Evolutionary conservation across 2,888 invertebrate genomes (phyloP).

Genomic region (Brachyopa scutellaris): DNA sequence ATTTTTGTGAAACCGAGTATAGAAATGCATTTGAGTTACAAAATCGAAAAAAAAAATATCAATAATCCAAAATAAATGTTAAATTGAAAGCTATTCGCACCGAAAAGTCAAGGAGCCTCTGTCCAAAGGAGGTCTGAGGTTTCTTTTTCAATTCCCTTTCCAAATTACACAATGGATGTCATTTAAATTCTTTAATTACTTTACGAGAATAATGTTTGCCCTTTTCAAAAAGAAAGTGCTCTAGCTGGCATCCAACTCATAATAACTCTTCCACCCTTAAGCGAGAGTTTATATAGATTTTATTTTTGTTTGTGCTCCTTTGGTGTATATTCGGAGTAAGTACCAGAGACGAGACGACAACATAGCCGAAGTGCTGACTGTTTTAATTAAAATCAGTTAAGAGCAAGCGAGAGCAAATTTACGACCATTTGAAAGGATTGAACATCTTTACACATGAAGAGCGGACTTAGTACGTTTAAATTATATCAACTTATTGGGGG

Average conservation of each 20-base stretch:
- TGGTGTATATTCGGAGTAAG: slow-evolving; percentile 3
- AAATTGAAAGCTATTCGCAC: background rate
- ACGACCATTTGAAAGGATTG: slow-evolving; percentile 39
- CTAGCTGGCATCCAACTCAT: slow-evolving; percentile 14
- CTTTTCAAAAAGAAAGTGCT: slow-evolving; percentile 16
- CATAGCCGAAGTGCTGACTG: slow-evolving; percentile 18
- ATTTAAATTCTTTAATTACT: slow-evolving; percentile 56
- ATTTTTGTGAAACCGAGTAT: too few species aligned
- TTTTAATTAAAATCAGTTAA: slow-evolving; percentile 51
- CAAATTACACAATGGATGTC: slow-evolving; percentile 45
- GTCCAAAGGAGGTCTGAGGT: background rate
- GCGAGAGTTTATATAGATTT: background rate
- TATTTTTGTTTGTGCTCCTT: slow-evolving; percentile 5
- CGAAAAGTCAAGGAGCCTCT: too few species aligned
- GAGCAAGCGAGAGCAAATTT: slow-evolving; percentile 28
- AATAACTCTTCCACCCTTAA: slow-evolving; percentile 8
- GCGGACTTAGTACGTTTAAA: slow-evolving; percentile 42
- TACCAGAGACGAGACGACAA: slow-evolving; percentile 16
- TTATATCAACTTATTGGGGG: slow-evolving; percentile 35
- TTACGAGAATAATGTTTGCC: slow-evolving; percentile 37
- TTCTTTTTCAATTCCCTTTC: too few species aligned
- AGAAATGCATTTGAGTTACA: too few species aligned
- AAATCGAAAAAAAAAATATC: too few species aligned
- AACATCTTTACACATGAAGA: slow-evolving; percentile 42
- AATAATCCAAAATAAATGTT: slow-evolving; percentile 5